phyloP scores from a whole-genome alignment of 2,113 vertebrate genomes.

The Callaeas wilsoni region DNA sequence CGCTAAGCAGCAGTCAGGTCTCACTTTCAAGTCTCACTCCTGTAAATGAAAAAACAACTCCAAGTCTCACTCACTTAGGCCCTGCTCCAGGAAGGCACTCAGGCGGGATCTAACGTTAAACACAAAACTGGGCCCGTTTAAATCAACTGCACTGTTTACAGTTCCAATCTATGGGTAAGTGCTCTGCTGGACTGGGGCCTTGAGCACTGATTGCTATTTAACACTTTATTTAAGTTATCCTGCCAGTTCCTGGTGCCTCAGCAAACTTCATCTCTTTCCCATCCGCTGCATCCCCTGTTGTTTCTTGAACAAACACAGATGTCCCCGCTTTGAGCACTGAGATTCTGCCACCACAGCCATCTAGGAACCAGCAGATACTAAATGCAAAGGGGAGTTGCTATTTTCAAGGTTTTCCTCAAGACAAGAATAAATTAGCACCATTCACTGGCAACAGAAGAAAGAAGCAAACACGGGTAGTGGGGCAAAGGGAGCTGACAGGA shows the following conservation, averaged over 20 bases:
- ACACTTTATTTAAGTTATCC: not conserved
- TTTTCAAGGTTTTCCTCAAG: not conserved
- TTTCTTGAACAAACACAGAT: slow-evolving; percentile 46
- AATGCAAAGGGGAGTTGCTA: not conserved
- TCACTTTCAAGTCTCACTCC: not conserved
- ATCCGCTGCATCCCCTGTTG: not conserved
- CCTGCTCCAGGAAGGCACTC: not conserved
- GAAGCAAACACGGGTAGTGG: not conserved
- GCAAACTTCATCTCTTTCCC: slow-evolving; percentile 5
- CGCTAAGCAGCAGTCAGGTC: not conserved
- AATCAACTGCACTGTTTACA: slow-evolving; percentile 46
- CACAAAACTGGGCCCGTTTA: slow-evolving; percentile 20
- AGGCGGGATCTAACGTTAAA: slow-evolving; percentile 9
- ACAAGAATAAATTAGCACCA: not conserved
- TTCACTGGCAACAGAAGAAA: not conserved
- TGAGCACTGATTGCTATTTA: not conserved
- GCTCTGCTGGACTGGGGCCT: slow-evolving; percentile 35
- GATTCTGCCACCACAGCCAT: not conserved
- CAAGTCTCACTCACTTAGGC: not conserved
- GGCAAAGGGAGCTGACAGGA: not conserved
- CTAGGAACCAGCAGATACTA: not conserved
- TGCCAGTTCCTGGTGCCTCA: not conserved
- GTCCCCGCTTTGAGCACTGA: not conserved
- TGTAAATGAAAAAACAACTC: not conserved
- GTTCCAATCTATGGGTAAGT: not conserved